Conservation (phyloP, 2,113 vertebrate species). For the Ophthalmolycus amberensis region DNA sequence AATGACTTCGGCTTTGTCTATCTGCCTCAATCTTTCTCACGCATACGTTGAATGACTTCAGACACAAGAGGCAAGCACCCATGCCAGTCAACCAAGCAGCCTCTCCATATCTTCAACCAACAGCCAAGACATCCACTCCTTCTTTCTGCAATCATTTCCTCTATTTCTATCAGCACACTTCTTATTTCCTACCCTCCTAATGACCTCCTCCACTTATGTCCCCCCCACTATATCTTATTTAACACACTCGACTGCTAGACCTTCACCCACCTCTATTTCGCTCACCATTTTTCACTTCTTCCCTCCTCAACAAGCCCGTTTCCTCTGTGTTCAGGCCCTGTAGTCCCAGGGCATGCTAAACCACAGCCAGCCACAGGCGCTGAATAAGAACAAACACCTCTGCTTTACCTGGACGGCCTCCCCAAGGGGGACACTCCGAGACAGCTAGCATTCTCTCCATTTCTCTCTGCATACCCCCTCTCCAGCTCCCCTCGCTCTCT, state of each 20-base stretch:
- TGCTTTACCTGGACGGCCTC: constrained; percentile 65
- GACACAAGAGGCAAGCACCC: constrained; percentile 33
- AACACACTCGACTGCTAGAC: constrained; percentile 1
- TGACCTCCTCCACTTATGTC: neutral
- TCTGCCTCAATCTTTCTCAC: constrained; percentile 67
- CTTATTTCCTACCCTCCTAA: neutral
- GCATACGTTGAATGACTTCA: constrained; percentile 48
- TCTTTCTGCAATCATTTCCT: neutral
- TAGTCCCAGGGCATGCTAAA: constrained; percentile 41
- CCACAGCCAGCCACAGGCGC: constrained; percentile 54
- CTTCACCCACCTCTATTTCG: neutral
- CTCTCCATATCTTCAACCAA: constrained; percentile 19
- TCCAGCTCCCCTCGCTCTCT: constrained; percentile 33
- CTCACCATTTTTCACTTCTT: neutral
- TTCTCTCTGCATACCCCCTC: constrained; percentile 27
- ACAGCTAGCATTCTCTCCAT: constrained; percentile 38
- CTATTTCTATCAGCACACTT: neutral
- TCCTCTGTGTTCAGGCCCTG: constrained; percentile 33
- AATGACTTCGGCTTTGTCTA: constrained; percentile 63
- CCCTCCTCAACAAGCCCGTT: constrained; percentile 26
- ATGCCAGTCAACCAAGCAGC: constrained; percentile 30
- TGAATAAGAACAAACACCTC: constrained; percentile 71
- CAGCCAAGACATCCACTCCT: neutral
- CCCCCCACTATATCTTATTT: neutral
- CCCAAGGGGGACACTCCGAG: constrained; percentile 63